phyloP scores from a whole-genome alignment of 2,888 invertebrate genomes.

The Tyria jacobaeae region DNA sequence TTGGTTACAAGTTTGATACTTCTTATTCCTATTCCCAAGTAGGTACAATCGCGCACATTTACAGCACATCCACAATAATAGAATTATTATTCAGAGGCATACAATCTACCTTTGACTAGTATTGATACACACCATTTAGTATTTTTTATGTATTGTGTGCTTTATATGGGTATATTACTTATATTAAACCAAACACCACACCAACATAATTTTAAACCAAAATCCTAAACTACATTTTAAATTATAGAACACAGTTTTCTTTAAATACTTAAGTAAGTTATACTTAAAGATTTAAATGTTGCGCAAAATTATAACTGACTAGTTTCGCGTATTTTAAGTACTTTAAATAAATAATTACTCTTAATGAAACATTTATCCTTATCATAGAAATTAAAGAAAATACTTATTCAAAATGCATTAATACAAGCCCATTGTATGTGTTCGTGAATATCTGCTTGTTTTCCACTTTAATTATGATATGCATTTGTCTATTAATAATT shows the following conservation, averaged over 20 bases:
- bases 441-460: conserved; percentile 69
- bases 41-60: conserved; percentile 59
- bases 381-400: conserved; percentile 71
- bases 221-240: conserved; percentile 81
- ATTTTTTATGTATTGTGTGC: conserved; percentile 70
- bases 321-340: conserved; percentile 86
- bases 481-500: conserved; percentile 82
- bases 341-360: conserved; percentile 84
- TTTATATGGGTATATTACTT: conserved; percentile 70
- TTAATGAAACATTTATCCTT: conserved; percentile 85
- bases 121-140: conserved; percentile 75
- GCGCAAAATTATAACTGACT: conserved; percentile 87
- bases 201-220: conserved; percentile 84
- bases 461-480: conserved; percentile 77
- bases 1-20: conserved; percentile 36
- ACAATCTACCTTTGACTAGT: conserved; percentile 81
- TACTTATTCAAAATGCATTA: conserved; percentile 80
- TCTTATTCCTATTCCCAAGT: conserved; percentile 32
- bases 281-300: conserved; percentile 83
- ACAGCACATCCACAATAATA: conserved; percentile 57
- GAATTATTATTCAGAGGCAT: conserved; percentile 68
- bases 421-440: conserved; percentile 69
- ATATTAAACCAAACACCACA: conserved; percentile 84
- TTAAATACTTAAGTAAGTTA: conserved; percentile 75
- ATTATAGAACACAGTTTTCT: conserved; percentile 84